Base-by-base conservation (phyloP, 2,888 invertebrate species). In the Timema podura region DNA sequence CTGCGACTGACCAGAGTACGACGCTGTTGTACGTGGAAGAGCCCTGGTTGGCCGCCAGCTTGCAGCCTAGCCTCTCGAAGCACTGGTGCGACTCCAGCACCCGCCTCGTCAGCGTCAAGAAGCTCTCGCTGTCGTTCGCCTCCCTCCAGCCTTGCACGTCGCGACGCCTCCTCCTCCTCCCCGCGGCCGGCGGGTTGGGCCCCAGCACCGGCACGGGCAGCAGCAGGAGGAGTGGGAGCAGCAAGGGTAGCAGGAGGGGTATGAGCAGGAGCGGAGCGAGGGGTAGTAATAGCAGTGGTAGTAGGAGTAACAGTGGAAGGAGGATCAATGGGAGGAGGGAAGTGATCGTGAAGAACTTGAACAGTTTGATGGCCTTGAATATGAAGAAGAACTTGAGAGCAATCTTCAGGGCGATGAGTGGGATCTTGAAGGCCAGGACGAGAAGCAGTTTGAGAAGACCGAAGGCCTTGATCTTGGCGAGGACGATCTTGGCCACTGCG, bases 51-150 rank as follows among this genome's bases (percentile, higher is more conserved):
- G 69, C 71, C 11, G 72, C 72, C 69, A 73, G 49, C 54, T 72
- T 68, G 70, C 70, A 69, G 72, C 73, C 72, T 67, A 68, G 71
- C 73, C 57, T 66, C 71, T 66, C 75, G 73, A 68, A 48, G 54
- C 73, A 73, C 51, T 68, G 67, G 54, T 74, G 71, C 46, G 72
- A 66, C 15, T 70, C 72, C 48, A 73, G 44, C 48, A 69, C 68
- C 2, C 49, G 49, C 47, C 65, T 65, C 8, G 70, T 68, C 5
- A 70, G 65, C 13, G 44, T 9, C 6, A 65, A 54, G 64, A 70
- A 68, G 59, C 68, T 68, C 16, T 69, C 44, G 46, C 64, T 51
- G 10, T 67, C 54, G 6, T 68, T 68, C 46, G 68, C 30, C 3
- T 65, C 66, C 10, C 61, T 47, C 70, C 70, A 70, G 30, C 57